Conservation (phyloP, 1,140 invertebrate genomes). For the Phocides pigmalion region DNA sequence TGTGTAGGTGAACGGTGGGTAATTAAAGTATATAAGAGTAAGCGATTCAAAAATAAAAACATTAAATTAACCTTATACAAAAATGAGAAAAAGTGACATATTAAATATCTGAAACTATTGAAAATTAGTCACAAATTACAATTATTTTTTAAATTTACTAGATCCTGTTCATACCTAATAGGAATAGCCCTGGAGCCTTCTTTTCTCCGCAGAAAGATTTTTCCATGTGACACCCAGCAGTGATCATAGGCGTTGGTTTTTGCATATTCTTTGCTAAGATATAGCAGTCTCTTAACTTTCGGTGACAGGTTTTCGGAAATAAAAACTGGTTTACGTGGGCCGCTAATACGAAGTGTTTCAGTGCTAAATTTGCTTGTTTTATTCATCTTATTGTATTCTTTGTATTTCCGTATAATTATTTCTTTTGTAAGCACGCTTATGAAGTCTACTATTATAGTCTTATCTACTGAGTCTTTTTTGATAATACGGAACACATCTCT, state of each 20-base stretch:
- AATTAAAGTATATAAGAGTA: no score
- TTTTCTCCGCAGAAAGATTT: conserved; percentile 37
- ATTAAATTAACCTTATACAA: no score
- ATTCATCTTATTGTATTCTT: conserved; percentile 13
- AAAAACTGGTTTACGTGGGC: conserved; percentile 9
- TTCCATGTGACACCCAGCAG: conserved; percentile 37
- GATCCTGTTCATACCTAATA: conserved; percentile 1
- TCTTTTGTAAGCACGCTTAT: conserved; percentile 11
- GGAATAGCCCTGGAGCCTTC: conserved; percentile 4
- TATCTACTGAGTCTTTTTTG: conserved; percentile 1
- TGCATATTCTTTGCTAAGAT: conserved; percentile 25
- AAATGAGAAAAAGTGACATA: no score
- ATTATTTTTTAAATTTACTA: background rate
- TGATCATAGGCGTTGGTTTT: conserved; percentile 27
- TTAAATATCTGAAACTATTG: no score
- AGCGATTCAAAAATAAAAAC: no score
- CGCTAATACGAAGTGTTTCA: background rate
- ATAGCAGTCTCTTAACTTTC: conserved; percentile 36
- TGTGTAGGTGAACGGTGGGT: no score
- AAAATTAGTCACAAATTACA: conserved; percentile 3
- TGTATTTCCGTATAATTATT: background rate
- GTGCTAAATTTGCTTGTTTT: conserved; percentile 12
- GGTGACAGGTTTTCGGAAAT: conserved; percentile 17
- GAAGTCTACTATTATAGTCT: conserved; percentile 23
- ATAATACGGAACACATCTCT: conserved; percentile 4